phyloP scores from a whole-genome alignment of 2,113 vertebrate species.

The Cavia aperea region DNA sequence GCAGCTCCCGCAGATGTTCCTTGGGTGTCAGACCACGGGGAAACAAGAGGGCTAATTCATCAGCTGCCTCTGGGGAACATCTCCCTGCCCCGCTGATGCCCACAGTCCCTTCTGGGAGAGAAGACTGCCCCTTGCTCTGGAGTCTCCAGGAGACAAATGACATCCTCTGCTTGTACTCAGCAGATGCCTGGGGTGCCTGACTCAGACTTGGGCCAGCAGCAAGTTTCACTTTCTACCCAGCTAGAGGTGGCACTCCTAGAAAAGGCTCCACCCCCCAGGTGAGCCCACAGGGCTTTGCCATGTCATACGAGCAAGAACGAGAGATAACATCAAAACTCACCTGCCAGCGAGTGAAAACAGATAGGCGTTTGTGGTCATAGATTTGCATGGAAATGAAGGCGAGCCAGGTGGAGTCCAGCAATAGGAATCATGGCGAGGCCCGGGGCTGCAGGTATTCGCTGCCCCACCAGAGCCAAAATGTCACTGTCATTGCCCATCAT shows the following conservation, averaged over 20 bases:
- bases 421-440: not conserved
- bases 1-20: not conserved
- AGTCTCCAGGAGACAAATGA: not conserved
- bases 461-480: fast-evolving
- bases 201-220: not conserved
- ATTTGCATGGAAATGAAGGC: not conserved
- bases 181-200: not conserved
- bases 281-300: not conserved
- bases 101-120: not conserved
- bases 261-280: no score
- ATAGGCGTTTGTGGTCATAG: fast-evolving
- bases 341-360: no score
- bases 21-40: not conserved
- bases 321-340: not conserved
- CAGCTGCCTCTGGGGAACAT: not conserved
- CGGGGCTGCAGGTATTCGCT: fast-evolving
- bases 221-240: fast-evolving
- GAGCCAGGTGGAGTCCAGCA: not conserved
- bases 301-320: not conserved
- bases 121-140: not conserved
- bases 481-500: fast-evolving
- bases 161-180: not conserved
- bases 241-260: not conserved
- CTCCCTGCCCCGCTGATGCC: not conserved
- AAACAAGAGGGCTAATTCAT: not conserved